phyloP scores from a whole-genome alignment of 2,797 vertebrate species.

The Lycodopsis pacificus region DNA sequence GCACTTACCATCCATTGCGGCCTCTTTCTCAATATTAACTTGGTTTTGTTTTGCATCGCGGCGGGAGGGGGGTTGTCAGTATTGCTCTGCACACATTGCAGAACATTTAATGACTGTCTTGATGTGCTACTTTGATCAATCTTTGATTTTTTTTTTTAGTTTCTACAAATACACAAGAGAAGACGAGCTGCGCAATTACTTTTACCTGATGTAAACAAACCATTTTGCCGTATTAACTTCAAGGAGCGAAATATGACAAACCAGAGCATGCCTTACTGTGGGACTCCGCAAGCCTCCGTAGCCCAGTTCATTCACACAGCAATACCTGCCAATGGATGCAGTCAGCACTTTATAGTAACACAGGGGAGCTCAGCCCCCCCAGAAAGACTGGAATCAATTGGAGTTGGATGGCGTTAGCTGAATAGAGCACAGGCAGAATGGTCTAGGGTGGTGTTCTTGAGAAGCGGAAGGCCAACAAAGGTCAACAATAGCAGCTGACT shows the following conservation, averaged over 20 bases:
- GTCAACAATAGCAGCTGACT: conserved; percentile 60
- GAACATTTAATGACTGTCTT: conserved; percentile 49
- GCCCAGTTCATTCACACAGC: conserved; percentile 48
- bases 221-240: conserved; percentile 22
- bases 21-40: conserved; percentile 57
- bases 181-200: conserved; percentile 3
- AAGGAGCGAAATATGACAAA: conserved; percentile 46
- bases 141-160: conserved; percentile 31
- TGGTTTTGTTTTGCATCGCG: conserved; percentile 55
- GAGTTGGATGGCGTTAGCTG: conserved; percentile 36
- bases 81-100: conserved; percentile 34
- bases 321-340: conserved; percentile 61
- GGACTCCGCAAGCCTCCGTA: conserved; percentile 28
- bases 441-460: conserved; percentile 44
- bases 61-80: conserved; percentile 35
- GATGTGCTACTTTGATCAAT: conserved; percentile 47
- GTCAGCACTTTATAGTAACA: conserved; percentile 72
- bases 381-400: conserved; percentile 68
- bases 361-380: conserved; percentile 46
- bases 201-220: conserved; percentile 52
- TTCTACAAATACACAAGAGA: conserved; percentile 10
- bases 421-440: conserved; percentile 44
- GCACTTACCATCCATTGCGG: conserved; percentile 53
- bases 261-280: conserved; percentile 26
- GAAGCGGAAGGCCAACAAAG: conserved; percentile 49